phyloP scores from a whole-genome alignment of 1,140 invertebrate species.

The Tetragnatha versicolor region DNA sequence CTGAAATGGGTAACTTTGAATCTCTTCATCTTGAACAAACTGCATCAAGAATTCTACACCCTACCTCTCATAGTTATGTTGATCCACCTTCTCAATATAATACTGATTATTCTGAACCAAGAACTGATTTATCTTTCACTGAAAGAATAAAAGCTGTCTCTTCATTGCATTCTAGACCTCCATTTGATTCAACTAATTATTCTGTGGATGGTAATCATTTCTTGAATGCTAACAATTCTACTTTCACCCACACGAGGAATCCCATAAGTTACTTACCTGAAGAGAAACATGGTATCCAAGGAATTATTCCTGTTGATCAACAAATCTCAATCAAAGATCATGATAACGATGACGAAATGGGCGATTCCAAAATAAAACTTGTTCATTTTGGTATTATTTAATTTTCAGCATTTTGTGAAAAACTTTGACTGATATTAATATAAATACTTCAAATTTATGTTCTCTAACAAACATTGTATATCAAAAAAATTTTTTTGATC shows the following conservation, averaged over 20 bases:
- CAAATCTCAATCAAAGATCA: background rate
- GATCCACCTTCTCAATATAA: no score
- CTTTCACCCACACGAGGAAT: background rate
- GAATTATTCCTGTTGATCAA: background rate
- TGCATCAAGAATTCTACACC: no score
- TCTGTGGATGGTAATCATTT: background rate
- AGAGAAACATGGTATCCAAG: background rate
- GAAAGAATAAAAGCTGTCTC: background rate
- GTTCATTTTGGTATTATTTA: slow-evolving; percentile 46
- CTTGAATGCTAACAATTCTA: background rate
- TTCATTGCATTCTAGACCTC: background rate
- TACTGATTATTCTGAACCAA: no score
- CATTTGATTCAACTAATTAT: background rate
- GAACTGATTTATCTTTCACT: no score
- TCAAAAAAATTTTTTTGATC: no score
- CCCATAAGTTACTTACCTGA: background rate
- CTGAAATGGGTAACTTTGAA: background rate
- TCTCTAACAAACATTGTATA: no score
- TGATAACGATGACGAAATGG: slow-evolving; percentile 32
- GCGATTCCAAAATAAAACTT: slow-evolving; percentile 35
- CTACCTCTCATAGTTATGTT: no score
- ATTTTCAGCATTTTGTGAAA: no score
- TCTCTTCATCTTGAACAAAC: background rate
- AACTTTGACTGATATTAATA: no score
- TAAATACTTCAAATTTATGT: no score